These are phyloP conservation scores for Callospermophilus lateralis DNA, from an alignment of 2,113 vertebrate species.

Conservation along the genomic window DNA sequence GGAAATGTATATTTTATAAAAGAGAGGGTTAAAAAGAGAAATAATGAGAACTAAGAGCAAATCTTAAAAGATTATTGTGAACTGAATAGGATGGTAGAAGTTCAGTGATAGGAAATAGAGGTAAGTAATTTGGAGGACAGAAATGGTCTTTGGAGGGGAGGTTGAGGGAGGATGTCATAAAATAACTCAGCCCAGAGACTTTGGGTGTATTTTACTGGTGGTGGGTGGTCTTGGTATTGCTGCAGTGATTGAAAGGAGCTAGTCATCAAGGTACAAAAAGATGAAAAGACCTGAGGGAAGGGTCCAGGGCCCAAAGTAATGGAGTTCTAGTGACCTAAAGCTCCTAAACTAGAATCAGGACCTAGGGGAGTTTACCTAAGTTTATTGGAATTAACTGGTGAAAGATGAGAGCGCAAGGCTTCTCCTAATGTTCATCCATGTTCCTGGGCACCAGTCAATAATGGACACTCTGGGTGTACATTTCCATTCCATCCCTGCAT, in stretches of 20 bases:
- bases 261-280: not conserved
- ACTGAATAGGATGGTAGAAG: not conserved
- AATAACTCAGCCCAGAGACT: not conserved
- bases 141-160: not conserved
- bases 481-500: not conserved
- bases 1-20: conserved; percentile 16
- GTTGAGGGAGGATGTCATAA: not conserved
- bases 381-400: not conserved
- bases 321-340: not conserved
- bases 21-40: not conserved
- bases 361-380: not conserved
- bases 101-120: not conserved
- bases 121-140: not conserved
- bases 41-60: not conserved
- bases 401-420: not conserved
- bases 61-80: not conserved
- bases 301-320: not conserved
- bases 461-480: not conserved
- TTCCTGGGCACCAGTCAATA: too few species aligned
- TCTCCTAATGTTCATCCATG: not conserved
- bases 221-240: not conserved
- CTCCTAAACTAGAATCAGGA: not conserved
- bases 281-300: not conserved
- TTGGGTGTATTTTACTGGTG: not conserved
- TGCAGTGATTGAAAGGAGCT: not conserved